Evolutionary conservation across 2,888 invertebrate species (phyloP).

Genomic region (Nezara viridula): DNA sequence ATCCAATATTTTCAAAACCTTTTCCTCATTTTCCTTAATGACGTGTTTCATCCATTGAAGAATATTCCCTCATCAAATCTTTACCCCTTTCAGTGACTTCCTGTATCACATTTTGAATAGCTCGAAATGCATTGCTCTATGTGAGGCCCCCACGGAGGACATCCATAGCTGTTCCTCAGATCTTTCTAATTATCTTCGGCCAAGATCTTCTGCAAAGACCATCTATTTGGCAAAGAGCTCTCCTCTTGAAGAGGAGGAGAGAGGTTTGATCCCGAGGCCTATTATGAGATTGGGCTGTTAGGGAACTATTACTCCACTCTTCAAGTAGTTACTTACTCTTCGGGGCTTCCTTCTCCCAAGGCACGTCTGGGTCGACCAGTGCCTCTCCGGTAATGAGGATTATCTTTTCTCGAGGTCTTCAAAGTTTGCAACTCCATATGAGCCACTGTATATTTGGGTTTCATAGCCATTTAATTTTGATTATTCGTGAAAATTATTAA

Average conservation of each 20-base stretch:
- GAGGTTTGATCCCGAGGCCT: neutral
- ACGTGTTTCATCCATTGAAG: no score
- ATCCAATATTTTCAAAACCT: no score
- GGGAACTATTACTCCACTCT: neutral
- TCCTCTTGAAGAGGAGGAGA: neutral
- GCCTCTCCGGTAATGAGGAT: neutral
- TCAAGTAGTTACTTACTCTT: neutral
- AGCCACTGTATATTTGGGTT: no score
- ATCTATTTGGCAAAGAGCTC: neutral
- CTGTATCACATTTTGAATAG: neutral
- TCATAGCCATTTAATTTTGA: no score
- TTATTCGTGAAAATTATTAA: no score
- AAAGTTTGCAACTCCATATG: no score
- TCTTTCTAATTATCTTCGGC: neutral
- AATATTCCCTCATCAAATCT: no score
- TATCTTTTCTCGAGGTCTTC: no score
- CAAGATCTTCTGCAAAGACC: neutral
- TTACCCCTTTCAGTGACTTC: no score
- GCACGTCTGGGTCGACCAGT: neutral
- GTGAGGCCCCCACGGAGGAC: neutral
- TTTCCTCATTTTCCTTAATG: no score
- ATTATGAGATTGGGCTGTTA: conserved; percentile 14
- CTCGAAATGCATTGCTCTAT: neutral
- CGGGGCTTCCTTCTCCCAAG: neutral
- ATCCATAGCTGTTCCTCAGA: neutral